phyloP scores from a whole-genome alignment of 2,113 vertebrate genomes.

The Synchiropus splendidus region DNA sequence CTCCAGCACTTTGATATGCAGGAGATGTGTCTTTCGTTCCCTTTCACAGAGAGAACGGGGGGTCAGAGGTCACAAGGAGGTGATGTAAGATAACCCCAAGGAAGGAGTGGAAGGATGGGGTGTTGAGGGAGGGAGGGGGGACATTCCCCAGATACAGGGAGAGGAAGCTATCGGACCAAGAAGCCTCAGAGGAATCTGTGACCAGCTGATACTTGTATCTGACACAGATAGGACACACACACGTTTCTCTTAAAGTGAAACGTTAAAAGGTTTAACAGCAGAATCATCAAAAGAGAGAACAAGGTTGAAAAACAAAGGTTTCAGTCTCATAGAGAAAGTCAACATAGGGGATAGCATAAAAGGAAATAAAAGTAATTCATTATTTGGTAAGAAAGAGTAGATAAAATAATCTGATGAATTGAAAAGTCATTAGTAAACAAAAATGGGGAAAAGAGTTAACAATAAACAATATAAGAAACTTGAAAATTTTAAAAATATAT shows the following conservation, averaged over 20 bases:
- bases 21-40: conserved; percentile 12
- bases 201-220: conserved; percentile 19
- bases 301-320: no score
- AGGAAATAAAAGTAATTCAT: no score
- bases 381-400: no score
- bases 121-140: not conserved
- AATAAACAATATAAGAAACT: no score
- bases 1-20: not conserved
- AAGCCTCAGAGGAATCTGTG: conserved; percentile 8
- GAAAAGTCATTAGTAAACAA: no score
- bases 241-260: conserved; percentile 25
- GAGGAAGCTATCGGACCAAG: conserved; percentile 11
- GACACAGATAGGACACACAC: conserved; percentile 16
- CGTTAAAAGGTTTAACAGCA: conserved; percentile 15
- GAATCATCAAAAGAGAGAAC: not conserved
- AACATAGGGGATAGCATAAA: no score
- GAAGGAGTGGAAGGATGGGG: conserved; percentile 19
- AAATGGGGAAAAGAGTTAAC: no score
- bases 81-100: conserved; percentile 16
- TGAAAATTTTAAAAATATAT: no score
- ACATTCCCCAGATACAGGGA: conserved; percentile 28
- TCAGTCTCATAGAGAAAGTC: no score
- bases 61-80: conserved; percentile 30
- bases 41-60: conserved; percentile 6
- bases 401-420: no score